Evolutionary conservation across 2,888 invertebrate species (phyloP), one percentile per base, ranked within the genome.

Genomic region (Dynastes grantii): DNA sequence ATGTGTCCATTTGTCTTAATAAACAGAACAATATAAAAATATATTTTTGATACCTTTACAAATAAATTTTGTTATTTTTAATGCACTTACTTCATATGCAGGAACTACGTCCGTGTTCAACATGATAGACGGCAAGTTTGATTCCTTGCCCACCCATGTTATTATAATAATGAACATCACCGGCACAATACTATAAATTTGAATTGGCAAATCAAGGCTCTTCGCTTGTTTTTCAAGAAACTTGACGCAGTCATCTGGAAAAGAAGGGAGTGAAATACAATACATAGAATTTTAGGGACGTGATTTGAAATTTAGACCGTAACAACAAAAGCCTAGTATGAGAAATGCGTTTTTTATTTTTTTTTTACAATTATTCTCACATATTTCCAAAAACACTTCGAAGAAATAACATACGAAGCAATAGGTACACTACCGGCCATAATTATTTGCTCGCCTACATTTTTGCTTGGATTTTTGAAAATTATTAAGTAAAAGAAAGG

Each of bases 61-160:
- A 11, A 45, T 11, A 45, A 45, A 45, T 11, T 45, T 2, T 1
- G 22, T 22, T 22, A 22, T 22, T 2, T 45, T 45, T 45, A 45
- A 95, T 11, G 45, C 45, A 45, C 45, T 45, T 90, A 97, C 97
- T 81, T 93, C 92, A 87, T 95, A 97, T 0, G 98, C 98, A 4
- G 98, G 98, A 0, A 98, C 98, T 1, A 99, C 98, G 87, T 99
- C 98, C 93, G 97, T 98, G 87, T 98, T 98, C 29, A 99, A 91
- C 81, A 98, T 87, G 79, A 99, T 90, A 0, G 95, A 89, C 3
- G 95, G 93, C 76, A 94, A 88, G 0, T 90, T 86, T 0, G 95
- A 94, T 51, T 96, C 91, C 0, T 90, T 91, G 51, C 98, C 98
- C 45, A 86, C 84, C 95, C 97, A 96, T 85, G 96, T 95, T 87